These are phyloP conservation scores for Chloroceryle amazona DNA, from an alignment of 2,797 vertebrate genomes.

Conservation along the genomic window DNA sequence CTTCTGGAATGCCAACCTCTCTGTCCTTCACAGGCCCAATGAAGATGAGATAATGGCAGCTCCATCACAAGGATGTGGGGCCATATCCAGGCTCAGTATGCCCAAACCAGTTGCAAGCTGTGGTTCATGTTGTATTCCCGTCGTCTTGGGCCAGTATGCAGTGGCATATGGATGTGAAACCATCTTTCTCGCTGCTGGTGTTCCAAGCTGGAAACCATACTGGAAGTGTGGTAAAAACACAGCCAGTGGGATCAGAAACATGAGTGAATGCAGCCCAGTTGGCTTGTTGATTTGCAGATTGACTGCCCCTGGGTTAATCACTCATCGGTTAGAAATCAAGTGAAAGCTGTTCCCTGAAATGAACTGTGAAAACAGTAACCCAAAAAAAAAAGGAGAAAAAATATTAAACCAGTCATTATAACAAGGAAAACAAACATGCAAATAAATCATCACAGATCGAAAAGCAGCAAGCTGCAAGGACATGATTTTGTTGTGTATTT, in stretches of 20 bases:
- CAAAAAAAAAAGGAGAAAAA: not conserved
- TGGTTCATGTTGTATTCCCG: no score
- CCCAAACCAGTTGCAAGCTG: not conserved
- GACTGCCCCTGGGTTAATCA: not conserved
- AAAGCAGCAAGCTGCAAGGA: not conserved
- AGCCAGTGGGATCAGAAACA: not conserved
- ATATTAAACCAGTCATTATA: not conserved
- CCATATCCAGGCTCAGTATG: not conserved
- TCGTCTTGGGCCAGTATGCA: not conserved
- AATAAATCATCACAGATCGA: not conserved
- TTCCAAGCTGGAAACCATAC: not conserved
- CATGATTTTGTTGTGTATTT: not conserved
- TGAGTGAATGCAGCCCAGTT: not conserved
- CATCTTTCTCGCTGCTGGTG: not conserved
- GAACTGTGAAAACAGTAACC: not conserved
- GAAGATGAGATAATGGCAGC: not conserved
- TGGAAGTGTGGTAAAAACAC: not conserved
- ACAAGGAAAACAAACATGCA: slow-evolving; percentile 27
- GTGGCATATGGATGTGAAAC: accelerated
- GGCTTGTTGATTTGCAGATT: not conserved
- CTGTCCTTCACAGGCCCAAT: not conserved
- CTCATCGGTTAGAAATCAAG: slow-evolving; percentile 2
- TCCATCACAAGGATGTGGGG: accelerated
- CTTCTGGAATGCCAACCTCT: not conserved
- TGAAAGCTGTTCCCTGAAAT: not conserved